Evolutionary conservation across 2,113 vertebrate species (phyloP).

Genomic region (Caretta caretta): DNA sequence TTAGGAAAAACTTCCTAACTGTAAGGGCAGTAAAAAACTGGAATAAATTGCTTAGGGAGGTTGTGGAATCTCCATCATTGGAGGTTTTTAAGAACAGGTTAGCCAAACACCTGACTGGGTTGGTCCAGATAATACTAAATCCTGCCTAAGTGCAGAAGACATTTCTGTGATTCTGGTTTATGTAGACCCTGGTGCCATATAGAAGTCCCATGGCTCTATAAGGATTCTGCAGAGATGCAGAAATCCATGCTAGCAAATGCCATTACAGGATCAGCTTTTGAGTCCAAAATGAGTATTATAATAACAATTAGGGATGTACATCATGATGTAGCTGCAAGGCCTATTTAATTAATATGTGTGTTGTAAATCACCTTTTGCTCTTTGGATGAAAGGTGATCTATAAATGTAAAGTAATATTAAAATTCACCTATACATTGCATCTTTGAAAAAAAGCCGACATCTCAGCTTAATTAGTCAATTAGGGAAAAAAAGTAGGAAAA

Average conservation of each 20-base stretch:
- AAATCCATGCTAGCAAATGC: not conserved
- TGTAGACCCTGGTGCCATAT: not conserved
- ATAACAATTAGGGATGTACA: not conserved
- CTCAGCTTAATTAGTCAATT: slow-evolving; percentile 59
- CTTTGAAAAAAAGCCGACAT: not conserved
- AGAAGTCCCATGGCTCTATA: not conserved
- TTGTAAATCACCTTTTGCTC: slow-evolving; percentile 20
- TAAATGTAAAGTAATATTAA: slow-evolving; percentile 35
- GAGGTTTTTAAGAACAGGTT: not conserved
- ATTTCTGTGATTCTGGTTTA: not conserved
- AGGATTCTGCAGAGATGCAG: not conserved
- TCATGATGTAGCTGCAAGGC: slow-evolving; percentile 19
- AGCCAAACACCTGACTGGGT: not conserved
- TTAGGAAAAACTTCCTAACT: not conserved
- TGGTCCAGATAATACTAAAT: not conserved
- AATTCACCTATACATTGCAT: slow-evolving; percentile 14
- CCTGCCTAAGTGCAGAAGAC: not conserved
- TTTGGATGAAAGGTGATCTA: slow-evolving; percentile 15
- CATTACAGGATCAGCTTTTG: slow-evolving; percentile 15
- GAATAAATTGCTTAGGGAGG: not conserved
- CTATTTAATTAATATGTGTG: slow-evolving; percentile 39
- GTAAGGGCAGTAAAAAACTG: not conserved
- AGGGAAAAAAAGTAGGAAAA: slow-evolving; percentile 40
- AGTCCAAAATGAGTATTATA: slow-evolving; percentile 8
- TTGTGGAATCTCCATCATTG: not conserved